phyloP scores from a whole-genome alignment of 1,140 invertebrate species.

The Charaxes varanes region DNA sequence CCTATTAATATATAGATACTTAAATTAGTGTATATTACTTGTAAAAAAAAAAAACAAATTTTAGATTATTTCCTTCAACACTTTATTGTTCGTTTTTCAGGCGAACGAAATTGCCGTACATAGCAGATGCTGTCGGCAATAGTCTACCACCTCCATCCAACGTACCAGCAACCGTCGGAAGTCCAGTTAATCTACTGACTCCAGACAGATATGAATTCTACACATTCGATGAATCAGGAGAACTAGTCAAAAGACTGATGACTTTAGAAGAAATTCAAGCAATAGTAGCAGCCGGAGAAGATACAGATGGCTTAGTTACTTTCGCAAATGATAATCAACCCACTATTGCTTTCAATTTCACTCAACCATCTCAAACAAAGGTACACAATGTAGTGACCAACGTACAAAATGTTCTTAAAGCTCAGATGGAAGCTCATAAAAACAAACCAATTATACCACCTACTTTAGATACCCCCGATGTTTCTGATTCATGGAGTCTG shows the following conservation, averaged over 20 bases:
- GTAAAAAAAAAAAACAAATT: too few relatives aligned
- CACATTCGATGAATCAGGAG: conserved; percentile 86
- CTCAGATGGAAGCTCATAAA: conserved; percentile 80
- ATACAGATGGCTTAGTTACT: conserved; percentile 75
- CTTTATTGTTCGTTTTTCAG: conserved; percentile 40
- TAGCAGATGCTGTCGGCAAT: conserved; percentile 78
- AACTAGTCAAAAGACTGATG: conserved; percentile 87
- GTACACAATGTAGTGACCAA: conserved; percentile 86
- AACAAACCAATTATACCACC: conserved; percentile 76
- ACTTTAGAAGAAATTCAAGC: conserved; percentile 87
- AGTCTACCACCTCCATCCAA: conserved; percentile 74
- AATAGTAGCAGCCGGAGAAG: conserved; percentile 85
- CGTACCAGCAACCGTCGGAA: conserved; percentile 77
- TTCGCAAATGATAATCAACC: conserved; percentile 70
- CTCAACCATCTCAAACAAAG: conserved; percentile 76
- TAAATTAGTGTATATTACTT: too few relatives aligned
- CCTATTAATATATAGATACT: too few relatives aligned
- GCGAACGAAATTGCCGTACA: conserved; percentile 53
- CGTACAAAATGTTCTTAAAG: conserved; percentile 87
- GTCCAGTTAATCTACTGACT: conserved; percentile 82
- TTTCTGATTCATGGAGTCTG: conserved; percentile 85
- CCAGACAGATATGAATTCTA: conserved; percentile 90
- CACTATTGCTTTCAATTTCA: conserved; percentile 60
- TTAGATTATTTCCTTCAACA: neutral
- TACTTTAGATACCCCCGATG: conserved; percentile 79